Evolutionary conservation across 2,797 vertebrate species (phyloP), one percentile per base, ranked within the genome.

Genomic region (Sebastes elongatus): DNA sequence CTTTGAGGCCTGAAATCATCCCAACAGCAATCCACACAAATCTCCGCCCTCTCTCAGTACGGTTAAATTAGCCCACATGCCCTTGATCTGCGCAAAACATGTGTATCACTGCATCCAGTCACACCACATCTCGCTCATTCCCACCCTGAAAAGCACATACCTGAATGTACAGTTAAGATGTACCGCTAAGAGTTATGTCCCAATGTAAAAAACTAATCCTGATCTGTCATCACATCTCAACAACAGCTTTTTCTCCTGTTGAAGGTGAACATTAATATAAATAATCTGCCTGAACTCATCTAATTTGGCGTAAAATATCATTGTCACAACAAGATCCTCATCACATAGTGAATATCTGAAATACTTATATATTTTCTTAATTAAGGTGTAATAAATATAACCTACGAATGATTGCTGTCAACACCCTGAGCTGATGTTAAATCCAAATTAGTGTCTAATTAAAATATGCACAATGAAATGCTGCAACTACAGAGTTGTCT

Each of bases 11-110:
- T 81, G 80, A 89, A 91, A 89, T 89, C 85, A 81, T 70, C 81
- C 85, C 73, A 71, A 86, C 78, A 81, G 89, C 84, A 90, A 93
- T 90, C 89, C 81, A 82, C 78, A 83, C 85, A 94, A 95, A 96
- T 93, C 92, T 81, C 86, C 70, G 52, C 23, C 73, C 49, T 60
- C 67, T 27, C 66, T 82, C 33, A 2, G 32, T 67, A 14, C 8
- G 22, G 72, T 70, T 88, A 71, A 78, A 81, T 84, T 82, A 91
- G 87, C 38, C 72, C 78, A 49, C 85, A 85, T 81, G 89, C 62
- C 91, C 91, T 90, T 88, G 83, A 87, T 86, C 75, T 85, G 46
- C 18, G 4, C 27, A 22, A 80, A 92, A 84, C 83, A 68, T 33
- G 69, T 8, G 22, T 27, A 68, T 69, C 56, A 65, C 52, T 5